These are phyloP conservation scores for Sminthurinus aureus DNA, from an alignment of 2,888 invertebrate species.

Conservation along the genomic window DNA sequence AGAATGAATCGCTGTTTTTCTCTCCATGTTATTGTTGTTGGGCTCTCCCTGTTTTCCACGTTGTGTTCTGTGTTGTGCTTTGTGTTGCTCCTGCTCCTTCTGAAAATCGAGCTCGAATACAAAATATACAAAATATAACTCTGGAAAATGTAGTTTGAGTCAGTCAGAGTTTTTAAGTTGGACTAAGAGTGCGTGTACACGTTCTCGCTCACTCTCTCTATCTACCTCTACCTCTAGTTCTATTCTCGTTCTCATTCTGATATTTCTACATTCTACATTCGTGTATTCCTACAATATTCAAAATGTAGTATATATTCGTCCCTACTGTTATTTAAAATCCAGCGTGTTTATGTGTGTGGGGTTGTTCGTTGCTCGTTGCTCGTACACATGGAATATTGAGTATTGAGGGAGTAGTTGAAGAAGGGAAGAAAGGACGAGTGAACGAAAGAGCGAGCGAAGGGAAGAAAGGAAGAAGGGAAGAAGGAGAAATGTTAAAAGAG, in stretches of 20 bases:
- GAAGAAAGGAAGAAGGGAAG: no score
- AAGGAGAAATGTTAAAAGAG: not conserved
- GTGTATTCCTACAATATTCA: no score
- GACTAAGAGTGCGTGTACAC: conserved; percentile 1
- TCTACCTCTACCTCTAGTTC: no score
- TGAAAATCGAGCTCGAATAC: conserved; percentile 15
- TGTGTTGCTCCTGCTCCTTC: conserved; percentile 1
- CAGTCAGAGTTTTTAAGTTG: not conserved
- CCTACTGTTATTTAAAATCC: not conserved
- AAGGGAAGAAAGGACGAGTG: not conserved
- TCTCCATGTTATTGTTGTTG: not conserved
- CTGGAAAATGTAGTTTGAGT: conserved; percentile 28
- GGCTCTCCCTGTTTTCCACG: conserved; percentile 16
- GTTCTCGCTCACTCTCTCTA: no score
- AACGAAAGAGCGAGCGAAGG: not conserved
- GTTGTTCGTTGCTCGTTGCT: not conserved
- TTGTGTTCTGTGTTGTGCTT: not conserved
- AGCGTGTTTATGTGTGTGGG: conserved; percentile 10
- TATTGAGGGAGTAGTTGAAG: not conserved
- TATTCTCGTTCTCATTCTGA: not conserved
- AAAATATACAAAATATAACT: not conserved
- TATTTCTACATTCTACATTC: not conserved
- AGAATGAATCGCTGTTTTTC: conserved; percentile 16
- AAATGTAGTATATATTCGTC: not conserved
- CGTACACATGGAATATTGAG: not conserved